Percentiles rank a stretch among this genome's conserved stretches.
Conservation (phyloP, 2,113 vertebrate species). For the Cnemophilus loriae region DNA sequence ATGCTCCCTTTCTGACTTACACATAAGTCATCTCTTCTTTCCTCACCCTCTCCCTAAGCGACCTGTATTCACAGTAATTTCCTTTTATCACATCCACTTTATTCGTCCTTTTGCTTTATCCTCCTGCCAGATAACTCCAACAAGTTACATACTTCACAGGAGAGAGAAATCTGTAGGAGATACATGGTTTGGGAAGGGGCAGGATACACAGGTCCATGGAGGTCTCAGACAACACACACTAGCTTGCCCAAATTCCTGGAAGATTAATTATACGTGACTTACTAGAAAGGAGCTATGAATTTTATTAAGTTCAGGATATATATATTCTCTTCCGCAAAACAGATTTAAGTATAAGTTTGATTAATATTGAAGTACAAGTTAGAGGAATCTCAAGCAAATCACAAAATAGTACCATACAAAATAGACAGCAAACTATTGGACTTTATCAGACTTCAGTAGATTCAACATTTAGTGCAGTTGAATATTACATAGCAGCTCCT, state of each 20-base stretch:
- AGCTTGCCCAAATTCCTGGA: background rate
- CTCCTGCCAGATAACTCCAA: background rate
- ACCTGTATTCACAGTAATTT: background rate
- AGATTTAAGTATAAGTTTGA: background rate
- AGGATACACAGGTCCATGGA: background rate
- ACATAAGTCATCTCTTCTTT: background rate
- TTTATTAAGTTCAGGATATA: background rate
- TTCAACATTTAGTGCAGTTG: background rate
- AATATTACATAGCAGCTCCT: background rate
- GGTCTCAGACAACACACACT: background rate
- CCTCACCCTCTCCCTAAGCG: background rate
- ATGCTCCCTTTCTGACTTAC: rapidly evolving
- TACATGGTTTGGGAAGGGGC: rapidly evolving
- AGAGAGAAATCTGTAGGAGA: background rate
- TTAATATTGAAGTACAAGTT: background rate
- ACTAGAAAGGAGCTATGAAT: background rate
- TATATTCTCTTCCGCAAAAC: background rate
- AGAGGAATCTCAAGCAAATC: background rate
- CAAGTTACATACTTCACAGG: background rate
- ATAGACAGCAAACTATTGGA: background rate
- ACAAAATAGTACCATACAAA: background rate
- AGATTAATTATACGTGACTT: background rate
- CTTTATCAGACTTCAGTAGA: background rate
- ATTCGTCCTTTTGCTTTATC: background rate
- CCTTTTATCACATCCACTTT: background rate